Base-by-base conservation (phyloP, 2,797 vertebrate genomes). In the Mionectes olivaceus region DNA sequence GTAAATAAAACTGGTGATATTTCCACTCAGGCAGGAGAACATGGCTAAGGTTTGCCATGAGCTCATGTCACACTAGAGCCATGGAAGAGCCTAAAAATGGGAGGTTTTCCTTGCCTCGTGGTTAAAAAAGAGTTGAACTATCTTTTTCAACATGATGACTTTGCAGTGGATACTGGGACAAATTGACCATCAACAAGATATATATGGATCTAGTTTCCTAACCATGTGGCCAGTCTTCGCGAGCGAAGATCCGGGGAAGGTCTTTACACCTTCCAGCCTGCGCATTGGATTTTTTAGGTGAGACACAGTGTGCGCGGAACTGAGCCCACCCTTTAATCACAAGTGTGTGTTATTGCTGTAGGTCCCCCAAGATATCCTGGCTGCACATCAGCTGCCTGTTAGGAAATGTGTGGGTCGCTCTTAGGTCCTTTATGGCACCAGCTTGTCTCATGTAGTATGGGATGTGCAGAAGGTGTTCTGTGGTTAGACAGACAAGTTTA, bases 101-200 rank as follows among this genome's bases (percentile, higher is more conserved):
- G 28, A 46, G 0, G 4, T 63, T 74, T 73, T 19, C 24, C 16
- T 49, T 74, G 27, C 0, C 25, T 68, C 78, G 3, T 28, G 10
- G 2, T 41, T 11, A 39, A 46, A 77, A 39, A 41, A 52, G 7
- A 3, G 4, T 19, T 85, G 49, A 11, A 37, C 5, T 70, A 24
- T 27, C 7, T 59, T 65, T 50, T 90, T 50, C 46, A 35, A 7
- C 4, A 5, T 44, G 46, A 46, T 4, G 5, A 22, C 6, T 75
- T 82, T 50, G 22, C 24, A 37, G 33, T 1, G 4, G 15, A 10
- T 49, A 10, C 11, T 41, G n/a, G 24, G 37, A 70, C 21, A 70
- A 43, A 10, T 13, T 80, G 18, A 56, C 8, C 3, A 3, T 24
- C 32, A 43, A 11, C 0, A 13, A 30, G 7, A 32, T 7, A 5